A percentile compares a stretch with the other conserved stretches of the same genome.
phyloP scores from a whole-genome alignment of 2,797 vertebrate genomes.

The Gephyroberyx darwinii region DNA sequence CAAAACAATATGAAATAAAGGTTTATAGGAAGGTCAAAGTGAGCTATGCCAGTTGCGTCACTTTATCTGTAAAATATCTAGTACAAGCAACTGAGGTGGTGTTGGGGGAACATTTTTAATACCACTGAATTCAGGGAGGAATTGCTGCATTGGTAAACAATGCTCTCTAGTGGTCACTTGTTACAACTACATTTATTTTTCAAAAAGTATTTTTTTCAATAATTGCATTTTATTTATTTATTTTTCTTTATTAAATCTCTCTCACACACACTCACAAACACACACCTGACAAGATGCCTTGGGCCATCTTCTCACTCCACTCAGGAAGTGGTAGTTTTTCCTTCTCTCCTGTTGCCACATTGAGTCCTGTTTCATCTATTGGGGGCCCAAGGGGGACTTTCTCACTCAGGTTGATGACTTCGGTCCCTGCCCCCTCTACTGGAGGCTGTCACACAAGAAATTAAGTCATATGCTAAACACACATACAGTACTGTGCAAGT shows the following conservation, averaged over 20 bases:
- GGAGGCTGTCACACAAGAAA: slow-evolving; percentile 74
- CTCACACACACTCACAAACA: slow-evolving; percentile 9
- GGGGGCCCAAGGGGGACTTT: slow-evolving; percentile 79
- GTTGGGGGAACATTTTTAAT: background rate
- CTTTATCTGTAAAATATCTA: background rate
- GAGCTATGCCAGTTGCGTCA: background rate
- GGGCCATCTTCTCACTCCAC: slow-evolving; percentile 95
- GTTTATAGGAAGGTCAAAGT: background rate
- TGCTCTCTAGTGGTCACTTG: slow-evolving; percentile 58
- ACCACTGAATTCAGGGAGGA: background rate
- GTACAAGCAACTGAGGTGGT: background rate
- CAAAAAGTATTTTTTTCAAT: background rate
- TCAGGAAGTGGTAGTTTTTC: slow-evolving; percentile 81
- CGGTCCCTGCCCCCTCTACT: slow-evolving; percentile 75
- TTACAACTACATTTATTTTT: background rate
- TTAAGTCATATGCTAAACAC: slow-evolving; percentile 1
- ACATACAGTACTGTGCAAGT: no score
- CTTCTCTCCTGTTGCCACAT: slow-evolving; percentile 60
- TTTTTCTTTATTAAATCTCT: no score
- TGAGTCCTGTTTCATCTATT: slow-evolving; percentile 20
- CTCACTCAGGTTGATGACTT: slow-evolving; percentile 83
- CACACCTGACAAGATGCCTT: slow-evolving; percentile 90
- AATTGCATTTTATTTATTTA: background rate
- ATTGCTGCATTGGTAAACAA: slow-evolving; percentile 23
- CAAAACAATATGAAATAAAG: background rate